Evolutionary conservation across 2,113 vertebrate genomes (phyloP).

Genomic region (Urocynchramus pylzowi): DNA sequence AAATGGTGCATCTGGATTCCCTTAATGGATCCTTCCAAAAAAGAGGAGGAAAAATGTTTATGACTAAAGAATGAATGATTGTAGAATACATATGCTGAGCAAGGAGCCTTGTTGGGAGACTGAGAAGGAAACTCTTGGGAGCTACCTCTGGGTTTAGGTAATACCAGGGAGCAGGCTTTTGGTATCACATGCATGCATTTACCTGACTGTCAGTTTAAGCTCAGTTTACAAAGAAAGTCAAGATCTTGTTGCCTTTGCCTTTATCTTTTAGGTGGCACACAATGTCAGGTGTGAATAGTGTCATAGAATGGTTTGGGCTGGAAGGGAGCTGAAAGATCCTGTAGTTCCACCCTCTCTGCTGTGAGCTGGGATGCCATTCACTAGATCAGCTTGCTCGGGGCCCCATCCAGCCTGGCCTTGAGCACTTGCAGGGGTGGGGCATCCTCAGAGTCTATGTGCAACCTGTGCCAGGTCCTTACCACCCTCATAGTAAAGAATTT

Average conservation of each 20-base stretch:
- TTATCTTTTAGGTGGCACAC: neutral
- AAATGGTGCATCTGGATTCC: conserved; percentile 41
- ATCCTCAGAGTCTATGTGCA: neutral
- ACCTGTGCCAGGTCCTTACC: neutral
- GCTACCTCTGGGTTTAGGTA: neutral
- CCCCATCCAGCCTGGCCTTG: neutral
- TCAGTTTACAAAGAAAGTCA: neutral
- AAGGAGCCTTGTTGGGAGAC: neutral
- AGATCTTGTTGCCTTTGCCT: neutral
- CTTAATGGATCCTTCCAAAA: neutral
- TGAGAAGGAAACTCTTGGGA: neutral
- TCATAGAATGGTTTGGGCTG: neutral
- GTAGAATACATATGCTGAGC: neutral
- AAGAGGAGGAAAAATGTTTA: neutral
- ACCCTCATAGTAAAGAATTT: neutral
- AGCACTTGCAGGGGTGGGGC: neutral
- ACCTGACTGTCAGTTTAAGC: neutral
- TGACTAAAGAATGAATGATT: neutral
- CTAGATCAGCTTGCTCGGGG: neutral
- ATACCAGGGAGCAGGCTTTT: neutral
- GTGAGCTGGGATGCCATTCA: neutral
- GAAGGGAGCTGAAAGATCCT: neutral
- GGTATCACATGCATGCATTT: neutral
- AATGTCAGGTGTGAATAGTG: neutral
- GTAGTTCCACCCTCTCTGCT: neutral